These are phyloP conservation scores for Sitobion miscanthi DNA, from an alignment of 1,140 invertebrate species.

Conservation along the genomic window DNA sequence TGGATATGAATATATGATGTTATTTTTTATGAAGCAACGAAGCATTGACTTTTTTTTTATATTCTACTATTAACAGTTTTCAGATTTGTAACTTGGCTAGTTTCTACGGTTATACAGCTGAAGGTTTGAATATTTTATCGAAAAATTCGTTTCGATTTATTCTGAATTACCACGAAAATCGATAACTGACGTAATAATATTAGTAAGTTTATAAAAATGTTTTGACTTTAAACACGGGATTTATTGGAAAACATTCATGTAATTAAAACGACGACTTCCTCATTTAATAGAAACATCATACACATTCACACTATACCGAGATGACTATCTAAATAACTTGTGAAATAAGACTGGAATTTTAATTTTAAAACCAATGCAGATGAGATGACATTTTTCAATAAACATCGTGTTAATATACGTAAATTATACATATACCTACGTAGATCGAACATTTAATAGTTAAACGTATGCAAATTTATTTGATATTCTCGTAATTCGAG, in stretches of 20 bases:
- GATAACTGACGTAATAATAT: not conserved
- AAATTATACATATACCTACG: not conserved
- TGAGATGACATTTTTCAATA: not conserved
- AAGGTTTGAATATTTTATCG: not conserved
- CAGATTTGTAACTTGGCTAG: not conserved
- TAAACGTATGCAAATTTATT: not conserved
- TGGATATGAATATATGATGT: too few species aligned
- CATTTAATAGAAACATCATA: not conserved
- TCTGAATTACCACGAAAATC: not conserved
- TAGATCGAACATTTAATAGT: not conserved
- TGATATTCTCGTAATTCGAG: conserved; percentile 1
- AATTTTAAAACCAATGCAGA: not conserved
- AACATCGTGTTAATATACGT: not conserved
- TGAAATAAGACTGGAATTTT: not conserved
- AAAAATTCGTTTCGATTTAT: not conserved
- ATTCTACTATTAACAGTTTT: not conserved
- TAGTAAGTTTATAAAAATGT: not conserved
- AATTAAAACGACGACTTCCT: not conserved
- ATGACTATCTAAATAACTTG: not conserved
- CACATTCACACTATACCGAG: not conserved
- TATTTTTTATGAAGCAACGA: too few species aligned
- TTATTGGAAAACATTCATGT: not conserved
- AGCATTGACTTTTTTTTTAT: not conserved
- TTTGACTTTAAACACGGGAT: not conserved
- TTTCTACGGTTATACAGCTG: not conserved